These are phyloP conservation scores for Drosophila leontia DNA, from an alignment of 1,140 invertebrate genomes.

Conservation along the genomic window DNA sequence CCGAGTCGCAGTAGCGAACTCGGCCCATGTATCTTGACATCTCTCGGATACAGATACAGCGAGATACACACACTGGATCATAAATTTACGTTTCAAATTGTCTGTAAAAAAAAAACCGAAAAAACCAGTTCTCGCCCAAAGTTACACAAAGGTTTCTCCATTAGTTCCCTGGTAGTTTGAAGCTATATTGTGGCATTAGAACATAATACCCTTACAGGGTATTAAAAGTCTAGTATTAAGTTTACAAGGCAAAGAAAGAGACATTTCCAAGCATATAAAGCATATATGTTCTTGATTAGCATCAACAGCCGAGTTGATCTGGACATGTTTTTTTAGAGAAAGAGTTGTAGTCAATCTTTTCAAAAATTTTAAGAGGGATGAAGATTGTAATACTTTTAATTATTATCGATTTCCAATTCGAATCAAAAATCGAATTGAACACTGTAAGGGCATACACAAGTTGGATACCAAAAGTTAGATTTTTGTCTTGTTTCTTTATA, in stretches of 20 bases:
- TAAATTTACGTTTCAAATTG: constrained; percentile 82
- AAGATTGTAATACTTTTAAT: no score
- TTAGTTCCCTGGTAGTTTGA: not conserved
- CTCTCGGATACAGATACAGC: constrained; percentile 74
- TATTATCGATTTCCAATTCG: no score
- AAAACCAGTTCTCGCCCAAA: constrained; percentile 79
- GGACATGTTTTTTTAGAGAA: no score
- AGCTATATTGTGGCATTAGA: constrained; percentile 22
- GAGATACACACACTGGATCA: constrained; percentile 67
- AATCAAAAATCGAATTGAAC: no score
- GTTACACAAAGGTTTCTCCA: constrained; percentile 66
- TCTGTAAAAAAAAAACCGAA: constrained; percentile 59
- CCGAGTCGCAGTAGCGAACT: constrained; percentile 72
- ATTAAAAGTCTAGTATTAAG: not conserved
- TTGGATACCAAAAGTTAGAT: no score
- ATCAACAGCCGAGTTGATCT: not conserved
- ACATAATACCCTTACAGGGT: not conserved
- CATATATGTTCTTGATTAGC: no score
- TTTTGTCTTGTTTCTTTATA: no score
- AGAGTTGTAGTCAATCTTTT: no score
- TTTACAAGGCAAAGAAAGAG: not conserved
- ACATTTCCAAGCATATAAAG: no score
- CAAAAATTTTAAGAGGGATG: no score
- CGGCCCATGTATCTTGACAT: constrained; percentile 73
- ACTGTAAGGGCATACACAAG: not conserved